Evolutionary conservation across 2,797 vertebrate genomes (phyloP), one percentile per base, ranked within the genome.

Genomic region (Bovichtus diacanthus): DNA sequence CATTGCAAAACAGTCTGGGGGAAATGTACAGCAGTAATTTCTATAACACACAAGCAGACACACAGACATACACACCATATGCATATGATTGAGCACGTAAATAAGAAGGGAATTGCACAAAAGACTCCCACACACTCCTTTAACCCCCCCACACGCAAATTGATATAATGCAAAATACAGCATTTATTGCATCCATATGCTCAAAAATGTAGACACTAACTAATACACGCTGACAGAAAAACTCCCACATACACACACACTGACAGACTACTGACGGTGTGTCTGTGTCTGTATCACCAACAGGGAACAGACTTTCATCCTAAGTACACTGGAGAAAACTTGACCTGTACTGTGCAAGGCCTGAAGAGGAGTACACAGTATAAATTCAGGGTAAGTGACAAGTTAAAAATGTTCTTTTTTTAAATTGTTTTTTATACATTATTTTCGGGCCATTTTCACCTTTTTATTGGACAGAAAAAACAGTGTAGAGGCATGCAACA

Each of bases 311-410:
- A 97, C 93, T 99, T 99, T 95, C 96, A 98, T 89, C 94, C 96
- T 60, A 97, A 96, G 94, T 99, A 99, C 97, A 98, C 96, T 96
- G 98, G 98, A 96, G 96, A 97, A 92, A 97, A 98, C 91, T 94
- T 97, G 94, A 97, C 95, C 88, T 97, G 96, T 95, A 99, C 97
- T 96, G 97, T 99, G 96, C 97, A 97, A 93, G 96, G 97, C 90
- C 96, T 99, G 93, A 97, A 96, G 95, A 97, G 98, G 94, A 99
- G 97, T 93, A 98, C 97, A 46, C 97, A 97, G 94, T 99, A 99
- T 95, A 99, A 98, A 96, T 99, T 99, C 95, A 97, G 98, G 96
- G 98, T 99, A 92, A 97, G 96, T 91, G 8, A 54, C 4, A 1
- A 29, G 3, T 0, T 38, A 27, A 53, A 18, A n/a, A 9, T n/a